Evolutionary conservation across 2,797 vertebrate species (phyloP).

Genomic region (Chrysocyon brachyurus): DNA sequence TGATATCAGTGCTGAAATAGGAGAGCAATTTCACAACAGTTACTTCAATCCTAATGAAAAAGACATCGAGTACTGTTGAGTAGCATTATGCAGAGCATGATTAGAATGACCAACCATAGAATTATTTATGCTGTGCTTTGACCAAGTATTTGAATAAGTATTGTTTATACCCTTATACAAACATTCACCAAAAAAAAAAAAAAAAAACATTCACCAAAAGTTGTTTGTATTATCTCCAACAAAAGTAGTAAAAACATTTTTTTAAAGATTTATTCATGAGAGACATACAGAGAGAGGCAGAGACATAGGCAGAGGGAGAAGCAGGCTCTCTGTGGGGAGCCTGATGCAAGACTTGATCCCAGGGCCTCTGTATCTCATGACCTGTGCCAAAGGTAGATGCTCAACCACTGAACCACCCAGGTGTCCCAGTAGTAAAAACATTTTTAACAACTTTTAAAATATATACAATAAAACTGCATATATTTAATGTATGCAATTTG

Average conservation of each 20-base stretch:
- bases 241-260: conserved; percentile 14
- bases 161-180: not conserved
- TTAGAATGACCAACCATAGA: not conserved
- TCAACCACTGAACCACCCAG: too few relatives aligned
- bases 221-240: not conserved
- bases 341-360: too few relatives aligned
- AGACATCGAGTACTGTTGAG: not conserved
- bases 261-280: too few relatives aligned
- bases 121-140: not conserved
- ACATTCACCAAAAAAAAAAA: not conserved
- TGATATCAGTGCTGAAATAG: not conserved
- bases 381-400: too few relatives aligned
- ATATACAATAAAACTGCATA: not conserved
- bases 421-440: too few relatives aligned
- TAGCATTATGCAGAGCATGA: not conserved
- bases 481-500: not conserved
- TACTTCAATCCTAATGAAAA: not conserved
- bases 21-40: not conserved
- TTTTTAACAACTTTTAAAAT: not conserved
- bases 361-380: too few relatives aligned
- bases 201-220: not conserved
- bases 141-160: not conserved
- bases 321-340: too few relatives aligned
- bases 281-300: too few relatives aligned
- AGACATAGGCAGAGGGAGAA: too few relatives aligned